These are phyloP conservation scores for Dicentrarchus labrax DNA, from an alignment of 2,113 vertebrate species.

Conservation along the genomic window DNA sequence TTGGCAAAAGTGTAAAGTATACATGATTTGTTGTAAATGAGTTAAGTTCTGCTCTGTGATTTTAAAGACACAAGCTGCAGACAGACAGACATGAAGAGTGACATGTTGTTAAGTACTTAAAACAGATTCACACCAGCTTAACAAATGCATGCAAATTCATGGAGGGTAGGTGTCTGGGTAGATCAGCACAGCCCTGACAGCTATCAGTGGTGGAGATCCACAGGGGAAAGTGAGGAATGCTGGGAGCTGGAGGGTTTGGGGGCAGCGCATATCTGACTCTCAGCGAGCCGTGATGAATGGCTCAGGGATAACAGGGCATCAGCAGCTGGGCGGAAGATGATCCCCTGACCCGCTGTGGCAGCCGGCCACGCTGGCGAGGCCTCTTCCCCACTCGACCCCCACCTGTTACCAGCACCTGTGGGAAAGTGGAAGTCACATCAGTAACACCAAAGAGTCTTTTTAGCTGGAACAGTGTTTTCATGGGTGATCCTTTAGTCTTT, in stretches of 20 bases:
- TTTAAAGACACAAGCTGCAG: not conserved
- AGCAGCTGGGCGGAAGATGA: constrained; percentile 81
- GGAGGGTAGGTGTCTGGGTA: constrained; percentile 33
- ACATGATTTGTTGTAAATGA: not conserved
- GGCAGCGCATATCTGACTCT: constrained; percentile 72
- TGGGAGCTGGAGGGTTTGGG: constrained; percentile 12
- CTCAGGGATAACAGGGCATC: constrained; percentile 71
- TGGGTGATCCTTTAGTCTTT: not conserved
- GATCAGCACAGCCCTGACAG: constrained; percentile 43
- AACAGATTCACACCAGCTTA: constrained; percentile 42
- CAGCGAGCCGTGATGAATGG: constrained; percentile 78
- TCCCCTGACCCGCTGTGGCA: constrained; percentile 50
- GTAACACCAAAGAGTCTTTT: not conserved
- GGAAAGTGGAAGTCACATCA: constrained; percentile 49
- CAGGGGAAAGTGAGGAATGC: constrained; percentile 67
- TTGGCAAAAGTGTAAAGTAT: not conserved
- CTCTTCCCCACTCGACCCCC: constrained; percentile 7
- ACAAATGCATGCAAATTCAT: constrained; percentile 19
- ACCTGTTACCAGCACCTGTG: constrained; percentile 71
- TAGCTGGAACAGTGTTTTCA: not conserved
- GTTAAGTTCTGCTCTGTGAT: too few species aligned
- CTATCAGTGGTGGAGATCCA: constrained; percentile 47
- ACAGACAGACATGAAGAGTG: not conserved
- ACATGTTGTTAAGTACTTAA: constrained; percentile 3
- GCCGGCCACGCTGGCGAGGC: constrained; percentile 28